Evolutionary conservation across 2,113 vertebrate species (phyloP).

Genomic region (Triplophysa dalaica): DNA sequence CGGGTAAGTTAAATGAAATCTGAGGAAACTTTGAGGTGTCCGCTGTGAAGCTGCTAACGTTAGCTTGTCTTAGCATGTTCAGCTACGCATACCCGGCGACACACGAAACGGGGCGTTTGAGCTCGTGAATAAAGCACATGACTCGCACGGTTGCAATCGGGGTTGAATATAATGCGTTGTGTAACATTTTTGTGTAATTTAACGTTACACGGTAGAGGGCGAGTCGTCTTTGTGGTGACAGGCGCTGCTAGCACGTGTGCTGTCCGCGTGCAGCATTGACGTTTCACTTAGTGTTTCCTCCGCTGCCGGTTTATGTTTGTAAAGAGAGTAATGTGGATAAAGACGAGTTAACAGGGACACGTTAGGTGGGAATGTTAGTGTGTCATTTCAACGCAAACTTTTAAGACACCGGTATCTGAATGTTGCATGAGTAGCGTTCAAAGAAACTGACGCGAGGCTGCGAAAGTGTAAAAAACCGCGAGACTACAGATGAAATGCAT

Average conservation of each 20-base stretch:
- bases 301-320: too few species aligned
- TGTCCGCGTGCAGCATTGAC: background rate
- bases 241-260: slow-evolving; percentile 3
- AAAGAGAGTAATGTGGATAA: too few species aligned
- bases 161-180: too few species aligned
- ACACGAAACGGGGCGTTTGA: background rate
- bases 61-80: slow-evolving; percentile 11
- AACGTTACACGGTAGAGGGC: background rate
- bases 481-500: too few species aligned
- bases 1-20: slow-evolving; percentile 78
- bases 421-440: background rate
- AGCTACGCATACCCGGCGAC: background rate
- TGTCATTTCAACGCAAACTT: background rate
- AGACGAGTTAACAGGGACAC: background rate
- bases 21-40: background rate
- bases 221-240: slow-evolving; percentile 9
- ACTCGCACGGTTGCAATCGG: background rate
- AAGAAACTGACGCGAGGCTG: too few species aligned
- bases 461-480: too few species aligned
- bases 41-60: background rate
- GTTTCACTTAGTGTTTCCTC: background rate
- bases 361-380: background rate
- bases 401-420: background rate
- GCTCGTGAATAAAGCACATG: background rate
- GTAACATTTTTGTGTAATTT: background rate